Evolutionary conservation across 2,797 vertebrate genomes (phyloP), one percentile per base, ranked within the genome.

Genomic region (Pangasius sanitwongsei): DNA sequence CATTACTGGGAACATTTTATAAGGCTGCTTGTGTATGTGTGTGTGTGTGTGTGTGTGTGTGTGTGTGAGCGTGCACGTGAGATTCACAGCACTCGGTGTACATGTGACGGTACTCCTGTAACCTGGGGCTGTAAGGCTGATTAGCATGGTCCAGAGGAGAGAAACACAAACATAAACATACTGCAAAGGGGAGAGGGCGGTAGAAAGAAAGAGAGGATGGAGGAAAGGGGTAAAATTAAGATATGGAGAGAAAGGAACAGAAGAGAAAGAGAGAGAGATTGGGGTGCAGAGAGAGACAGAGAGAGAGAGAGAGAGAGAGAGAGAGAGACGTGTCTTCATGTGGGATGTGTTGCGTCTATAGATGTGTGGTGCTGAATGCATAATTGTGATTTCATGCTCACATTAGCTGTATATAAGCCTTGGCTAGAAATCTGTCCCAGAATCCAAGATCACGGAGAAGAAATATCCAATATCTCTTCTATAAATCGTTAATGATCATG

Each of bases 281-380:
- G 78, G 44, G 89, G 92, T 87, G 1, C 1, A 86, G 89, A 91
- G 90, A 90, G 88, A 34, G 87, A 87, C 86, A 90, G 89, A 92
- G 25, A n/a, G 87, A 90, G 88, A 90, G 1, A 77, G 31, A 69
- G 9, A 28, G 50, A 65, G 31, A 86, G 31, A 67, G 28, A 7
- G 53, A 44, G 23, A 67, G 53, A 78, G 13, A 85, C 18, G 53
- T 88, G 74, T 84, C 59, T 87, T 50, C 77, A 83, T 78, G 83
- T 85, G 87, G 65, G 83, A 81, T 61, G 69, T 85, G 87, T 31
- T 78, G 83, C 57, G 25, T 80, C 81, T 86, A 55, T 81, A 48
- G 81, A 80, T 48, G 59, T 69, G 84, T 87, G 50, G 86, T 67
- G 65, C 69, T 89, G 90, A 87, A 82, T 89, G 83, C 87, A 87